These are phyloP conservation scores for Pararge aegeria DNA, from an alignment of 1,140 invertebrate genomes.

Conservation along the genomic window DNA sequence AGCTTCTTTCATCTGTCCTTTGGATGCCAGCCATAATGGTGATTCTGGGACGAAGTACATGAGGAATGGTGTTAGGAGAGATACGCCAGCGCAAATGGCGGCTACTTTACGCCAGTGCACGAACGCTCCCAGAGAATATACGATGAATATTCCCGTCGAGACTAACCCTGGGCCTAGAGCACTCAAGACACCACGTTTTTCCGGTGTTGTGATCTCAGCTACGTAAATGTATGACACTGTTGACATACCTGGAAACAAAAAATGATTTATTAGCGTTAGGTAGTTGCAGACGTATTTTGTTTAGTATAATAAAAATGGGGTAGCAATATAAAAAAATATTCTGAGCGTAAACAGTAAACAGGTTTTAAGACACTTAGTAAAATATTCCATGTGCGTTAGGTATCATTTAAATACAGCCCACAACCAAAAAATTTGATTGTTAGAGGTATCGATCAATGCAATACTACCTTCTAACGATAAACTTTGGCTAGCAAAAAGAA, in stretches of 20 bases:
- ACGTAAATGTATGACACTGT: constrained; percentile 82
- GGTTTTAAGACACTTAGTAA: too few species aligned
- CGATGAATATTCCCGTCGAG: constrained; percentile 84
- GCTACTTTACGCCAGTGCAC: constrained; percentile 83
- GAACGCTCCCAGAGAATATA: constrained; percentile 83
- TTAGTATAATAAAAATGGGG: background rate
- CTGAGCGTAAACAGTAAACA: too few species aligned
- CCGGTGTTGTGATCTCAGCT: constrained; percentile 81
- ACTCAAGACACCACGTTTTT: constrained; percentile 80
- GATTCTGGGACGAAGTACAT: constrained; percentile 86
- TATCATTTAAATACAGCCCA: too few species aligned
- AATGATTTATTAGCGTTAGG: background rate
- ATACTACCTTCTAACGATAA: too few species aligned
- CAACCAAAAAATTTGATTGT: too few species aligned
- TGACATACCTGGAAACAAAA: constrained; percentile 79
- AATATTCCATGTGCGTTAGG: too few species aligned
- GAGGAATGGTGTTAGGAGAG: constrained; percentile 80
- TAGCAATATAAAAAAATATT: too few species aligned
- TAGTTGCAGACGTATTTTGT: too few species aligned
- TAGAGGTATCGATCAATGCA: too few species aligned
- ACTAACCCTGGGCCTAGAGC: constrained; percentile 83
- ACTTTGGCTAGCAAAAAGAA: too few species aligned
- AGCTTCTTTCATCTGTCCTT: constrained; percentile 80
- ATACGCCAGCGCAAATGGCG: constrained; percentile 81
- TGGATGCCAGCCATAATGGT: constrained; percentile 82